Percentiles rank a stretch among this genome's conserved stretches.
Conservation (phyloP, 1,140 invertebrate genomes). For the Streblospio benedicti region DNA sequence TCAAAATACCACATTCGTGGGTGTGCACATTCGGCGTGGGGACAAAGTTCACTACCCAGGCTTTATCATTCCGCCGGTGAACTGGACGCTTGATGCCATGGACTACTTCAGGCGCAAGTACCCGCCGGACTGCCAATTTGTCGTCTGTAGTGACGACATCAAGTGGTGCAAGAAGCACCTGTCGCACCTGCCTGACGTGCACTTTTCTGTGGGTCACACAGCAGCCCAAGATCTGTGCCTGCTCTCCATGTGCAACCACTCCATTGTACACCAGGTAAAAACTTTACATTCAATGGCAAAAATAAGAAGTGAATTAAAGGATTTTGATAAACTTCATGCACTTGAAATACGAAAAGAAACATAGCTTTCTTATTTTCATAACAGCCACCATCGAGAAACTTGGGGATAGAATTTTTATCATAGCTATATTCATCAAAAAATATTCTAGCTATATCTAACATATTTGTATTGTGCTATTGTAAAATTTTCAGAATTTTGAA, state of each 20-base stretch:
- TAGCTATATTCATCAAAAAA: no score
- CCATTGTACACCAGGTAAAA: no score
- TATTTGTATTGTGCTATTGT: no score
- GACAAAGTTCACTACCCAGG: neutral
- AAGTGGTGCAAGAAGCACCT: neutral
- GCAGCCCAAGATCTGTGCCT: neutral
- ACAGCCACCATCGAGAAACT: no score
- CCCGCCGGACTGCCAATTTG: neutral
- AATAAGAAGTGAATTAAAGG: no score
- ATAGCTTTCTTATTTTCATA: no score
- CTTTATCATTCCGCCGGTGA: neutral
- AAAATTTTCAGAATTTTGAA: no score
- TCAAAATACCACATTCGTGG: neutral
- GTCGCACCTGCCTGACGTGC: neutral
- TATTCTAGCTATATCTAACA: no score
- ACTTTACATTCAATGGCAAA: no score
- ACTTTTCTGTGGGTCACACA: neutral
- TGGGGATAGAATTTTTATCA: no score
- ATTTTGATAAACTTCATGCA: no score
- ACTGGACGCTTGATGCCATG: neutral
- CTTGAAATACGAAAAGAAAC: no score
- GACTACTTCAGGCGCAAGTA: neutral
- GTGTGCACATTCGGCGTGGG: conserved; percentile 3
- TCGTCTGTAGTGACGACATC: neutral
- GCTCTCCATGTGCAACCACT: neutral